Evolutionary conservation across 2,888 invertebrate genomes (phyloP).

Genomic region (Peribatodes rhomboidaria): DNA sequence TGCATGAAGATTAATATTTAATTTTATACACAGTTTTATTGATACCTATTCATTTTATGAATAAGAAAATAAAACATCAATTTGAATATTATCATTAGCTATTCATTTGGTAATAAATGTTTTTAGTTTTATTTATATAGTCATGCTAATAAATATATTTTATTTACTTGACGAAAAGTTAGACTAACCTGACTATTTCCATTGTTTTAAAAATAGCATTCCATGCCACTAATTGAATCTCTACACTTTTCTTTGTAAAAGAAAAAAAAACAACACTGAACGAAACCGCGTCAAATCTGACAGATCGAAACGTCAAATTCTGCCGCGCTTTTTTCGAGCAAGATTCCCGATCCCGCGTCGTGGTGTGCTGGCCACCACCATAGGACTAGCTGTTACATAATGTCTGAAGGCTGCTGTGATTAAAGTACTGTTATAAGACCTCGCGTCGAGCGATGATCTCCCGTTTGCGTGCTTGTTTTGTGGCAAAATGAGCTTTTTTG

Average conservation of each 20-base stretch:
- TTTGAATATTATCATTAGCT: background rate
- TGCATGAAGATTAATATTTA: background rate
- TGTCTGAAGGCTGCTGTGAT: slow-evolving; percentile 73
- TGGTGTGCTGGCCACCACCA: slow-evolving; percentile 68
- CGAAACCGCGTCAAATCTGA: slow-evolving; percentile 17
- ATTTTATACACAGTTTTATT: background rate
- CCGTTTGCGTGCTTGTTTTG: slow-evolving; percentile 78
- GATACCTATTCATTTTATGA: no score
- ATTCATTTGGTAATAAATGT: background rate
- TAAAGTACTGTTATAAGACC: slow-evolving; percentile 85
- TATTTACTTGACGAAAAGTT: no score
- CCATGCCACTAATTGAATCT: slow-evolving; percentile 24
- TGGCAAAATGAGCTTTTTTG: slow-evolving; percentile 81
- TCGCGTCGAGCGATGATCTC: slow-evolving; percentile 82
- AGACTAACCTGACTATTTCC: slow-evolving; percentile 48
- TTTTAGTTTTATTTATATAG: background rate
- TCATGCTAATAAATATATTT: slow-evolving; percentile 1
- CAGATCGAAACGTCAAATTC: slow-evolving; percentile 31
- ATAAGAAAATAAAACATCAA: background rate
- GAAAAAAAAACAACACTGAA: slow-evolving; percentile 8
- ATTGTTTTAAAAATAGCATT: slow-evolving; percentile 39
- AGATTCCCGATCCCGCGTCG: slow-evolving; percentile 65
- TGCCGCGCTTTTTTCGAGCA: slow-evolving; percentile 43
- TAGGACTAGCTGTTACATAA: slow-evolving; percentile 83
- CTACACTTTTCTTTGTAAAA: slow-evolving; percentile 14